phyloP scores from a whole-genome alignment of 1,140 invertebrate genomes.

The Myzus persicae region DNA sequence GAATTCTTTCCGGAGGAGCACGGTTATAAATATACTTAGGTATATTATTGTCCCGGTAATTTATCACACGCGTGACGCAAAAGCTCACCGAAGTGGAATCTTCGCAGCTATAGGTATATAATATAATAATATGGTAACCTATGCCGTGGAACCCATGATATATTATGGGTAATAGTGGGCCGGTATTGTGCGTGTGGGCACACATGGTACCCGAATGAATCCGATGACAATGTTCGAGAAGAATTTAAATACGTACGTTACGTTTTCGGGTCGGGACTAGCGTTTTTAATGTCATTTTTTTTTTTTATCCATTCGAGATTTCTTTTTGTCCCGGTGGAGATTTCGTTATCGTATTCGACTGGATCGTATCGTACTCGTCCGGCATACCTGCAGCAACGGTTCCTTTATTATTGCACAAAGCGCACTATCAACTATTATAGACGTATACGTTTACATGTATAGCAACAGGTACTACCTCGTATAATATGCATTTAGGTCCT shows the following conservation, averaged over 20 bases:
- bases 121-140: neutral
- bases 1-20: neutral
- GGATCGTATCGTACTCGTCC: neutral
- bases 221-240: neutral
- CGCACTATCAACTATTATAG: neutral
- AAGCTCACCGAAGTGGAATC: constrained; percentile 43
- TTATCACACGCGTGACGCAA: neutral
- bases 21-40: neutral
- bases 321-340: no score
- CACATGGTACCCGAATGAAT: neutral
- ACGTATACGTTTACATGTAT: no score
- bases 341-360: neutral
- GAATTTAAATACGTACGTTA: no score
- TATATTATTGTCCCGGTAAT: neutral
- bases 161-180: neutral
- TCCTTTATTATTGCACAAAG: neutral
- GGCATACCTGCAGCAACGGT: neutral
- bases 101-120: no score
- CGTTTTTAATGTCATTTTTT: neutral
- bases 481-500: no score
- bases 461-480: neutral
- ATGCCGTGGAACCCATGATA: neutral
- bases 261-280: neutral
- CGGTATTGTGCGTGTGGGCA: neutral
- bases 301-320: neutral